phyloP scores from a whole-genome alignment of 2,113 vertebrate genomes.

The Petaurus breviceps region DNA sequence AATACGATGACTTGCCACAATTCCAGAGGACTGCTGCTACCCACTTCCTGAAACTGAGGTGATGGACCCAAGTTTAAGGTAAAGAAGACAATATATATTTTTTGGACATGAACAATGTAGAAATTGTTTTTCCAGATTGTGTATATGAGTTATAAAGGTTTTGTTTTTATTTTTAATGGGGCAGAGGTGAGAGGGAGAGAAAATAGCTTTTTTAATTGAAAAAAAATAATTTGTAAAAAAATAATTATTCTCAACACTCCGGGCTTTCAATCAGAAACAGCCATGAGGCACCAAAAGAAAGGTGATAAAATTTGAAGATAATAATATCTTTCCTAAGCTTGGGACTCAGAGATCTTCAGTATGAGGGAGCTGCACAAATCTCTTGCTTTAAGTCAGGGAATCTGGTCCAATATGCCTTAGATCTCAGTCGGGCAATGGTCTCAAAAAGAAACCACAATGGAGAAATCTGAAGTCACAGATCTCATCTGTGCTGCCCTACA shows the following conservation, averaged over 20 bases:
- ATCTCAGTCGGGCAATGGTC: not conserved
- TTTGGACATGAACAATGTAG: not conserved
- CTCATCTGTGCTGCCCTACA: not conserved
- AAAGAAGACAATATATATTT: not conserved
- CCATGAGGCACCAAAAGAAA: not conserved
- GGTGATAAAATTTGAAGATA: constrained; percentile 9
- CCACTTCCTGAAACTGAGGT: not conserved
- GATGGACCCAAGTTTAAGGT: not conserved
- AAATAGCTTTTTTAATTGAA: not conserved
- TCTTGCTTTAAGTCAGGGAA: constrained; percentile 32
- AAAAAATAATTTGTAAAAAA: not conserved
- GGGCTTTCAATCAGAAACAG: constrained; percentile 20
- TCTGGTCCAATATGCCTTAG: constrained; percentile 14
- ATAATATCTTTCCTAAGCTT: not conserved
- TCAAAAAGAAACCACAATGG: constrained; percentile 14
- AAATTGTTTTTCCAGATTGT: not conserved
- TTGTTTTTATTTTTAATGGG: not conserved
- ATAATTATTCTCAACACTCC: not conserved
- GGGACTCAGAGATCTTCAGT: not conserved
- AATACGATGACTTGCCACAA: not conserved
- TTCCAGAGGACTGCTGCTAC: not conserved
- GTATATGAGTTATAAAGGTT: not conserved
- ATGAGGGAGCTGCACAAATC: not conserved
- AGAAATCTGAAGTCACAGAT: constrained; percentile 13
- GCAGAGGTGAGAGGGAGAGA: not conserved